Evolutionary conservation across 2,888 invertebrate species (phyloP), one percentile per base, ranked within the genome.

Genomic region (Agriopis aurantiaria): DNA sequence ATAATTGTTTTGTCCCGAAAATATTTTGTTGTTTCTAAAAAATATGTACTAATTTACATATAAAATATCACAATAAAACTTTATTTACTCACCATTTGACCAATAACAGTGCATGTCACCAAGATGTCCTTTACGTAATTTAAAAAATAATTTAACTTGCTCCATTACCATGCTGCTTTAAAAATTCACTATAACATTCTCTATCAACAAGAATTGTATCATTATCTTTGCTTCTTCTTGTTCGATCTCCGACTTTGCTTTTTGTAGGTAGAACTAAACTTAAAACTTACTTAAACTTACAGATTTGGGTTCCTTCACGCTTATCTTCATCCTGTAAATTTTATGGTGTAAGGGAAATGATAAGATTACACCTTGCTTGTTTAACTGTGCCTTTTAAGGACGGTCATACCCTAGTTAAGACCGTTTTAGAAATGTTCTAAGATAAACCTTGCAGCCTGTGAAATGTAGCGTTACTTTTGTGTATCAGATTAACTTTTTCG

Each of bases 251-350:
- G 69, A 68, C 73, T 55, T 55, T 51, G 52, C 63, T 56, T 56
- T 71, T 74, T 72, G 75, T 72, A 70, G 75, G 75, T 79, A 75
- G 73, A 76, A 76, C 75, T 74, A 71, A 65, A 75, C 77, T 78
- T 60, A 60, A 73, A 68, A 65, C 62, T 63, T 66, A 66, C 48
- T 62, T 61, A 74, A 68, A 69, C 62, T 63, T 66, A 67, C 48
- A 66, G 66, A 71, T 51, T 66, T 63, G 62, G 59, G 55, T 64
- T 63, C 64, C 61, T 62, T 65, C 52, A 45, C 23, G 49, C 60
- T 72, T 72, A 68, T 72, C 65, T 72, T 63, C 66, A 71, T 71
- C 71, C 71, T 71, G 71, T 65, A 56, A 62, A 57, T 65, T 71
- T 68, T 71, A 68, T 65, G 68, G 72, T 65, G 65, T 59, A 56